These are phyloP conservation scores for Volucella zonaria DNA, from an alignment of 2,888 invertebrate species.

Conservation along the genomic window DNA sequence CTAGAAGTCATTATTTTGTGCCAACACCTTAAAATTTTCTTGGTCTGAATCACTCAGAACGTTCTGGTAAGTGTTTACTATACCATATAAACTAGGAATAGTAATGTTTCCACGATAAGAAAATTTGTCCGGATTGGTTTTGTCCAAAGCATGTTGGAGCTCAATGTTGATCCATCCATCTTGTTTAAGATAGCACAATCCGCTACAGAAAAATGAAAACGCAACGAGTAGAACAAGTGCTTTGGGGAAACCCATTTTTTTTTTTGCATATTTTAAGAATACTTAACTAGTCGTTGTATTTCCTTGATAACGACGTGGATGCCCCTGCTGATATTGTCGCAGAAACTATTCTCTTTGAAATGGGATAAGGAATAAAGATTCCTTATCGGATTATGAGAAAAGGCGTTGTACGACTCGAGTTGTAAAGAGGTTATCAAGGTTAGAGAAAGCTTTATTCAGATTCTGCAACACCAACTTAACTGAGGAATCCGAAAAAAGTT, in stretches of 20 bases:
- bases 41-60: slow-evolving; percentile 84
- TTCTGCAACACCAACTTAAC: no score
- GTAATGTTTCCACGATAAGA: slow-evolving; percentile 88
- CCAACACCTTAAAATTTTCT: slow-evolving; percentile 85
- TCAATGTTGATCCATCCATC: slow-evolving; percentile 89
- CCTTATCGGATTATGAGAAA: no score
- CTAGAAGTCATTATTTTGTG: slow-evolving; percentile 88
- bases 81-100: slow-evolving; percentile 88
- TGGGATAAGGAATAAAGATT: no score
- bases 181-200: slow-evolving; percentile 85
- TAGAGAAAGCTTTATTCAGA: no score
- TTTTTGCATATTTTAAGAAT: no score
- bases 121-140: slow-evolving; percentile 84
- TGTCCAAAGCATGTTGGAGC: slow-evolving; percentile 87
- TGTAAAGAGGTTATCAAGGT: no score
- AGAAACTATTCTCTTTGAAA: no score
- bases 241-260: slow-evolving; percentile 38
- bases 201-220: slow-evolving; percentile 34
- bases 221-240: slow-evolving; percentile 31
- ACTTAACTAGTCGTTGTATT: no score
- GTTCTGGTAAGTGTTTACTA: slow-evolving; percentile 86
- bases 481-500: no score
- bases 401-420: no score
- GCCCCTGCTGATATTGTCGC: no score
- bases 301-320: no score